These are phyloP conservation scores for Drosophila orosa DNA, from an alignment of 1,140 invertebrate genomes.

Conservation along the genomic window DNA sequence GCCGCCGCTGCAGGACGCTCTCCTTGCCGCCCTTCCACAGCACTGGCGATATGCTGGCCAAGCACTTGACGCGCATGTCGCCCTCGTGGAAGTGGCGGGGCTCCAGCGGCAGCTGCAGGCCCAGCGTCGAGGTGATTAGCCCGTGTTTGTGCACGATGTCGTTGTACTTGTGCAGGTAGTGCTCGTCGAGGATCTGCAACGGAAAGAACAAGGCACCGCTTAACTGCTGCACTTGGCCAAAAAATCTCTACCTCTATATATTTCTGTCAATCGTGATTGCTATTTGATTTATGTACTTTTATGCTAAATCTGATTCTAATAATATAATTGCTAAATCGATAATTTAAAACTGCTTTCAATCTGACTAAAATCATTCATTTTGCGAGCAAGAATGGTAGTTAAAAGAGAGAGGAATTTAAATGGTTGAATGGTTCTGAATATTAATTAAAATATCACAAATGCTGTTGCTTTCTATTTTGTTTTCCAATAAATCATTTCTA, in stretches of 20 bases:
- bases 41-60: conserved; percentile 86
- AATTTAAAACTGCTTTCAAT: background rate
- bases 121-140: conserved; percentile 85
- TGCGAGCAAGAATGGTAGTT: background rate
- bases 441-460: background rate
- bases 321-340: background rate
- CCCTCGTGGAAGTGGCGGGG: conserved; percentile 85
- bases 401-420: background rate
- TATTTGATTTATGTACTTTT: no score
- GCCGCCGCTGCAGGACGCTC: conserved; percentile 85
- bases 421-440: background rate
- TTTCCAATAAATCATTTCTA: background rate
- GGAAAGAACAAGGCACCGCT: conserved; percentile 16
- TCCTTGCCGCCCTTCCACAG: conserved; percentile 86
- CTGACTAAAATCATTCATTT: background rate
- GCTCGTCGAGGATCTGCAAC: conserved; percentile 85
- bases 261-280: background rate
- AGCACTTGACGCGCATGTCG: conserved; percentile 86
- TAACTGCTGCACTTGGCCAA: conserved; percentile 17
- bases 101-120: conserved; percentile 85
- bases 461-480: background rate
- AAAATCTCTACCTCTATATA: background rate
- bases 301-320: no score
- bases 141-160: conserved; percentile 85
- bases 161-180: conserved; percentile 85